Evolutionary conservation across 2,797 vertebrate species (phyloP).

Genomic region (Holocentrus rufus): DNA sequence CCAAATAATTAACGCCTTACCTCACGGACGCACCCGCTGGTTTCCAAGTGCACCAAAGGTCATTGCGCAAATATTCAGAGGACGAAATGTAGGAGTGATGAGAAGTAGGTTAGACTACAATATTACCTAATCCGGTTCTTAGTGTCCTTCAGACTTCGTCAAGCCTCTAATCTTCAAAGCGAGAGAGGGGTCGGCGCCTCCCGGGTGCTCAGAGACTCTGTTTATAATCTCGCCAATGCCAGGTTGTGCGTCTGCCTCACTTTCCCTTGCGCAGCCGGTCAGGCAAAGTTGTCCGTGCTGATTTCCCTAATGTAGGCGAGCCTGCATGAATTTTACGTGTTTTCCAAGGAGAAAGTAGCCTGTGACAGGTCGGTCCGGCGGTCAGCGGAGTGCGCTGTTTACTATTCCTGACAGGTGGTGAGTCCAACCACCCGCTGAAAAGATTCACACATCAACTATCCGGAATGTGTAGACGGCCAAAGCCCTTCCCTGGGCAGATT

Average conservation of each 20-base stretch:
- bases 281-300: constrained; percentile 61
- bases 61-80: constrained; percentile 73
- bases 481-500: constrained; percentile 59
- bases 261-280: constrained; percentile 54
- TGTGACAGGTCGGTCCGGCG: constrained; percentile 22
- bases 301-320: constrained; percentile 27
- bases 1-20: constrained; percentile 54
- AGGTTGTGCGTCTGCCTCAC: constrained; percentile 49
- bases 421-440: constrained; percentile 49
- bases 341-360: constrained; percentile 2
- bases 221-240: constrained; percentile 54
- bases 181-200: constrained; percentile 58
- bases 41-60: constrained; percentile 76
- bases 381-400: constrained; percentile 7
- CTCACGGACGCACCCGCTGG: constrained; percentile 61
- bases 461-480: constrained; percentile 55
- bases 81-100: constrained; percentile 58
- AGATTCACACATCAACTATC: constrained; percentile 54
- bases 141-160: constrained; percentile 75
- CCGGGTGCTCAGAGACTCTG: constrained; percentile 38
- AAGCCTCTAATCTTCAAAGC: constrained; percentile 73
- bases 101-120: constrained; percentile 65
- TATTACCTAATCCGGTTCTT: constrained; percentile 73
- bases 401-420: constrained; percentile 65
- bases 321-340: constrained; percentile 2